phyloP scores from a whole-genome alignment of 2,113 vertebrate genomes.

The Cottus gobio region DNA sequence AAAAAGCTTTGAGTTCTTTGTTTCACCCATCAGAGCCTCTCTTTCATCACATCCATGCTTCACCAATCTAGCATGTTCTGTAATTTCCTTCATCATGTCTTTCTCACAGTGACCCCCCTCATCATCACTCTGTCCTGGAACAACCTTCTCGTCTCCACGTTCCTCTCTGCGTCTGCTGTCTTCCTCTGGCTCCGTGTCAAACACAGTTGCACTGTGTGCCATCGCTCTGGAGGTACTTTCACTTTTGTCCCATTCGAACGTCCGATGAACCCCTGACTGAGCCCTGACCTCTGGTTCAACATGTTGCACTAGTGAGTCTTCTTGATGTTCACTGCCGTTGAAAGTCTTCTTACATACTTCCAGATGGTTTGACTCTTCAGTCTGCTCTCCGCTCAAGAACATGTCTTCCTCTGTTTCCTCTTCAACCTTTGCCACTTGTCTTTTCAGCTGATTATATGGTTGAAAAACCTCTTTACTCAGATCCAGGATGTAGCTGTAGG shows the following conservation, averaged over 20 bases:
- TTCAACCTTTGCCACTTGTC: constrained; percentile 38
- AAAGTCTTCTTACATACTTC: not conserved
- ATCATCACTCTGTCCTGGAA: not conserved
- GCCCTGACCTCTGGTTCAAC: not conserved
- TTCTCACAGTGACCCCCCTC: not conserved
- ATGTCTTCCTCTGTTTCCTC: constrained; percentile 58
- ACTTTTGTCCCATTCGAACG: constrained; percentile 9
- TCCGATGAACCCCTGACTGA: not conserved
- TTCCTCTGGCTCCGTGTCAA: constrained; percentile 9
- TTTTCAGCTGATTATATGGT: constrained; percentile 24
- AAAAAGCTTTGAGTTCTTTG: not conserved
- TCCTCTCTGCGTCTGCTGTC: constrained; percentile 9
- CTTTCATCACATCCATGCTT: constrained; percentile 10
- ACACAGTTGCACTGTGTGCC: constrained; percentile 10
- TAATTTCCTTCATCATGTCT: not conserved
- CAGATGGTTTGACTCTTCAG: constrained; percentile 14
- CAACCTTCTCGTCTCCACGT: not conserved
- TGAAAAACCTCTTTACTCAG: constrained; percentile 71
- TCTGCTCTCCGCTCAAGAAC: constrained; percentile 2
- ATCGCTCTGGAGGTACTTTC: constrained; percentile 1
- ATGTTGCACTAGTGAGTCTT: not conserved
- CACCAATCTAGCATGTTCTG: not conserved
- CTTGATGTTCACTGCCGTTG: not conserved
- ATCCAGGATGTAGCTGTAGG: constrained; percentile 74
- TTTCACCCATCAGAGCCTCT: not conserved